Conservation (phyloP, 2,797 vertebrate species). For the Acipenser oxyrinchus region DNA sequence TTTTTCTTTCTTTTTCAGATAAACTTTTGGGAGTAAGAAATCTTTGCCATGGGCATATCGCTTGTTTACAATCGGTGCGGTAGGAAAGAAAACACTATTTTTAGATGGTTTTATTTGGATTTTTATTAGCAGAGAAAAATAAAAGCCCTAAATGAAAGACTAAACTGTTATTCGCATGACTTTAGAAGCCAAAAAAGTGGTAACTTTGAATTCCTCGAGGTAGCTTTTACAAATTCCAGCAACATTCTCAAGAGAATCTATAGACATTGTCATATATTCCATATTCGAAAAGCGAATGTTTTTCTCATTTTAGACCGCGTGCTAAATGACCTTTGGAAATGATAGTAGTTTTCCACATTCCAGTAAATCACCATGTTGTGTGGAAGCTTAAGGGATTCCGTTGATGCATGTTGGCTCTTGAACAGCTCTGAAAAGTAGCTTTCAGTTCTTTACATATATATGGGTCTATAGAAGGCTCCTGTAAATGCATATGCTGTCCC, state of each 20-base stretch:
- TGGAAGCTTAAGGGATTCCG: slow-evolving; percentile 4
- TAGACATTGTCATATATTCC: slow-evolving; percentile 6
- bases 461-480: no score
- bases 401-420: slow-evolving; percentile 10
- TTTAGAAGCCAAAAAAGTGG: slow-evolving; percentile 7
- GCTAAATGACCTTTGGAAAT: slow-evolving; percentile 15
- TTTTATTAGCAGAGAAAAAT: no score
- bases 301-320: slow-evolving; percentile 12
- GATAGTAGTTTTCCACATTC: slow-evolving; percentile 13
- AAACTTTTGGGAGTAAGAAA: no score
- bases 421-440: no score
- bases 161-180: background rate
- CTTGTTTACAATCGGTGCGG: no score
- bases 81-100: no score
- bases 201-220: slow-evolving; percentile 13
- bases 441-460: no score
- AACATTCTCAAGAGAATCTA: slow-evolving; percentile 7
- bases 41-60: no score
- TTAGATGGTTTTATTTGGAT: no score
- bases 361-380: slow-evolving; percentile 11
- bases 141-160: no score
- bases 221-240: slow-evolving; percentile 10
- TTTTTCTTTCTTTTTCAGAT: no score
- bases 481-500: no score
- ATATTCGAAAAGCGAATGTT: background rate